Conservation (phyloP, 2,797 vertebrate species). For the Etheostoma nigrum region DNA sequence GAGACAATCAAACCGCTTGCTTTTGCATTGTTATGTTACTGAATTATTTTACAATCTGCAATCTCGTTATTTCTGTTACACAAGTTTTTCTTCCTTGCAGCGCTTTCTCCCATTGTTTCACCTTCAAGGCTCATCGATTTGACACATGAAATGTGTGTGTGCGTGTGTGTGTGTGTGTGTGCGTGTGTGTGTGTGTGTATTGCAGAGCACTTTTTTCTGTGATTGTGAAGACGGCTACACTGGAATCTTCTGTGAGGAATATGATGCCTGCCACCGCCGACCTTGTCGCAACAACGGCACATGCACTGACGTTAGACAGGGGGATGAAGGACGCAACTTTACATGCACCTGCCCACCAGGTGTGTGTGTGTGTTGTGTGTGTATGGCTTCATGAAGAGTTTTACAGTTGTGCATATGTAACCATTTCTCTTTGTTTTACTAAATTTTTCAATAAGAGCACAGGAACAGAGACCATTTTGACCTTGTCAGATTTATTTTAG, state of each 20-base stretch:
- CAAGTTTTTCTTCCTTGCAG: slow-evolving; percentile 2
- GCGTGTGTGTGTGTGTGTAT: slow-evolving; percentile 1
- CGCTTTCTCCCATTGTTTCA: not conserved
- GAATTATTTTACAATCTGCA: slow-evolving; percentile 38
- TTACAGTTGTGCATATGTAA: not conserved
- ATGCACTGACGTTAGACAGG: slow-evolving; percentile 89
- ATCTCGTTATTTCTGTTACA: slow-evolving; percentile 40
- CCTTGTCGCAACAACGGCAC: slow-evolving; percentile 92
- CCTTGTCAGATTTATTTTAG: slow-evolving; percentile 56
- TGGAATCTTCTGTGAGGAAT: slow-evolving; percentile 94
- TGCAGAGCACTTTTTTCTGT: slow-evolving; percentile 93
- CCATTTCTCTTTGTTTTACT: slow-evolving; percentile 14
- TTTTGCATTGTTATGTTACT: slow-evolving; percentile 21
- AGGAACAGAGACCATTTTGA: slow-evolving; percentile 40
- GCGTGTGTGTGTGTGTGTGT: not conserved
- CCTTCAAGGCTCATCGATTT: slow-evolving; percentile 20
- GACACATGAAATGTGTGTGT: not conserved
- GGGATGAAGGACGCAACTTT: slow-evolving; percentile 89
- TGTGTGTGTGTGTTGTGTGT: slow-evolving; percentile 62
- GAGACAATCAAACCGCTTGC: slow-evolving; percentile 29
- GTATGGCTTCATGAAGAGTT: not conserved
- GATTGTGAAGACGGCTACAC: slow-evolving; percentile 89
- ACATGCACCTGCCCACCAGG: slow-evolving; percentile 91
- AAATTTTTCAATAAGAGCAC: slow-evolving; percentile 12
- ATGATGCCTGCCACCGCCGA: slow-evolving; percentile 90